A percentile compares a stretch with the other conserved stretches of the same genome.
phyloP scores from a whole-genome alignment of 2,888 invertebrate genomes.

The Calliphora vomitoria region DNA sequence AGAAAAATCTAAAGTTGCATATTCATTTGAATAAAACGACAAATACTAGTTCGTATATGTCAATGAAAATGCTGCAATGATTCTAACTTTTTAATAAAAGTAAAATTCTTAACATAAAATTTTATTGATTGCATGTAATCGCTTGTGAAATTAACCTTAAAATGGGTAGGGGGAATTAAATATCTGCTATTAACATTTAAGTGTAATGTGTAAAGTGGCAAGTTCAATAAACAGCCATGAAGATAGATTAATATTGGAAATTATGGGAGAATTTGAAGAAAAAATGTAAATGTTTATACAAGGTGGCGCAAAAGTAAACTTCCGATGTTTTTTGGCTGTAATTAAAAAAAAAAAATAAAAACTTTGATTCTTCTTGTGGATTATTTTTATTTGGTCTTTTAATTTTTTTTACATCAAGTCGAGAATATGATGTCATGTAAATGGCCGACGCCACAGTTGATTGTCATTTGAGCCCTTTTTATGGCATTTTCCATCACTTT shows the following conservation, averaged over 20 bases:
- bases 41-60: neutral
- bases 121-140: neutral
- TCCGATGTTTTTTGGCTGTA: too few species aligned
- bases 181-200: neutral
- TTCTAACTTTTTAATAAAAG: neutral
- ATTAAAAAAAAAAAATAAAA: too few species aligned
- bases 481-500: too few species aligned
- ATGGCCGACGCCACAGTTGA: too few species aligned
- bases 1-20: slow-evolving; percentile 37
- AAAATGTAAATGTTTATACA: too few species aligned
- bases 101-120: neutral
- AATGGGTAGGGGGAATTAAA: neutral
- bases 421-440: too few species aligned
- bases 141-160: neutral
- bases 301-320: too few species aligned
- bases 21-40: slow-evolving; percentile 23
- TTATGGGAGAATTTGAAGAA: too few species aligned
- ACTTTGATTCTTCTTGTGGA: too few species aligned
- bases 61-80: neutral
- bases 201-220: neutral
- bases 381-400: too few species aligned
- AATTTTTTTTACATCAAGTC: too few species aligned
- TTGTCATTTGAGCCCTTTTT: too few species aligned
- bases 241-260: neutral
- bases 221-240: neutral